Evolutionary conservation across 1,140 invertebrate species (phyloP), one percentile per base, ranked within the genome.

Genomic region (Neodiprion lecontei): DNA sequence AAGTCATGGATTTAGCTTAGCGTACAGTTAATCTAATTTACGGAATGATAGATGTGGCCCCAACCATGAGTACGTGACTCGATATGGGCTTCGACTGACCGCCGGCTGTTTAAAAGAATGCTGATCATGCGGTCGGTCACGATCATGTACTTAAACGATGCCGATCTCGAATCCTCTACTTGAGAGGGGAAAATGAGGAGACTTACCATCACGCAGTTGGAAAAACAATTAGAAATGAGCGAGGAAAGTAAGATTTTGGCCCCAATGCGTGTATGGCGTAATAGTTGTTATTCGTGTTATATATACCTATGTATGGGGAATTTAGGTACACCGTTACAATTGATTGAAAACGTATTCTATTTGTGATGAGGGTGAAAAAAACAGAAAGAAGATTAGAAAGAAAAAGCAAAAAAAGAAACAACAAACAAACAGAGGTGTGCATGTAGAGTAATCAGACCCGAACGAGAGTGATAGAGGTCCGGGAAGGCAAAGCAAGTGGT

Each of bases 1-100:
- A 61, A 61, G 53, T 61, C 53, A 61, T 61, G 53, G 53, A 61
- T 61, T 61, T 61, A 61, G 53, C 9, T 61, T 61, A 61, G 11
- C 53, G 53, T 61, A 61, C 53, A 61, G 53, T 61, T 61, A 61
- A 61, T 61, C 7, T 61, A 61, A 61, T 61, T 61, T 61, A 61
- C 53, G 53, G 53, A 12, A 61, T 61, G 53, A 61, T 17, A 61
- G 53, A 12, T 61, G n/a, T 61, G n/a, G 53, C 28, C 28, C 28
- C 2, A 3, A 40, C 28, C 28, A 14, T 61, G 9, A 12, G 53
- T 61, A 61, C 53, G 53, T 61, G 53, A 61, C 53, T 61, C 53
- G 53, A 17, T 61, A 17, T 61, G 11, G 11, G 53, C 53, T 61
- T 61, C 53, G 11, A 4, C 53, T 12, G 53, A 40, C 28, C 28